Conservation (phyloP, 2,113 vertebrate species). For the Dendropsophus ebraccatus region DNA sequence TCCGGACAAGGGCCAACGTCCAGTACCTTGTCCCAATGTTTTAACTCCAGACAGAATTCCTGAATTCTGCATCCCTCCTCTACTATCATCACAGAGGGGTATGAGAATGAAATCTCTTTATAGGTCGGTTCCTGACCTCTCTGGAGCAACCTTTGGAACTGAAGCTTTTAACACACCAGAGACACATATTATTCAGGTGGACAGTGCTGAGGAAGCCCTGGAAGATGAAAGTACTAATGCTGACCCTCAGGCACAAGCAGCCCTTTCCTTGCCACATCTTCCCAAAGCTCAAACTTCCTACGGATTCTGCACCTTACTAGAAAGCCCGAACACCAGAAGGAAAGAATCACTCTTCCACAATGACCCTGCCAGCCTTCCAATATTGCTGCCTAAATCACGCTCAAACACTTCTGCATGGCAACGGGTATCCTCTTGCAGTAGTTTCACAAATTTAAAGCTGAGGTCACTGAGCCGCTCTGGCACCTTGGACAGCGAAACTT, state of each 20-base stretch:
- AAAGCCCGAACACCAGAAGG: conserved; percentile 87
- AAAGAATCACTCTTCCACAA: conserved; percentile 91
- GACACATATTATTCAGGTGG: conserved; percentile 85
- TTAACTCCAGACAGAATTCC: conserved; percentile 77
- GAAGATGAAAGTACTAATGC: conserved; percentile 84
- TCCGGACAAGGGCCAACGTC: not conserved
- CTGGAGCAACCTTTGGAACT: conserved; percentile 50
- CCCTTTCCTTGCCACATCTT: conserved; percentile 85
- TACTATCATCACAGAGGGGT: conserved; percentile 56
- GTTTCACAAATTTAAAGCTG: conserved; percentile 68
- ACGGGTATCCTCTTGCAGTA: conserved; percentile 70
- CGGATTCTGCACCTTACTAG: conserved; percentile 85
- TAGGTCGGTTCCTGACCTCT: conserved; percentile 57
- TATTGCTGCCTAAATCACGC: conserved; percentile 73
- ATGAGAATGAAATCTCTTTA: conserved; percentile 11
- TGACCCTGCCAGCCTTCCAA: conserved; percentile 63
- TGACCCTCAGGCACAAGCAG: conserved; percentile 86
- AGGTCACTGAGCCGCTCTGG: conserved; percentile 70
- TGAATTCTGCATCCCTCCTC: conserved; percentile 76
- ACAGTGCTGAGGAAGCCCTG: conserved; percentile 79
- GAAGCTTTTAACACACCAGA: conserved; percentile 7
- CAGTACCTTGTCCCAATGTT: conserved; percentile 67
- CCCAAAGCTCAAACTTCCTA: conserved; percentile 83
- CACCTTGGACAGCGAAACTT: conserved; percentile 80
- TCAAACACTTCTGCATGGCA: conserved; percentile 72